Base-by-base conservation (phyloP, 2,113 vertebrate species). In the Chrysemys picta region DNA sequence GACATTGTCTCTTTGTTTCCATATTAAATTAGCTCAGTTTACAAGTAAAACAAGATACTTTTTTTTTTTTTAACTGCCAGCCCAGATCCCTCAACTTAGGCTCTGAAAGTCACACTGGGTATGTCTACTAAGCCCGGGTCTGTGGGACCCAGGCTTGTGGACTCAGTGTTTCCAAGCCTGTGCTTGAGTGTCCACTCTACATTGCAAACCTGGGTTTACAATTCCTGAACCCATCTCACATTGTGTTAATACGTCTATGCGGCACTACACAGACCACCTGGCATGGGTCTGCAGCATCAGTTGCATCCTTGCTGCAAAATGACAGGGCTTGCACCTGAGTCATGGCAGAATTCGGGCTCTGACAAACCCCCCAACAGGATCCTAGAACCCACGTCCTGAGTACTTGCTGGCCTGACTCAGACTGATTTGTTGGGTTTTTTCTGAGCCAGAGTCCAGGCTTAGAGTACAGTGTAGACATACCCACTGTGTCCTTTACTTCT, bases 71-170 rank as follows among this genome's bases (percentile, higher is more conserved):
- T 27, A 91, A 6, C 25, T 56, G 35, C 38, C 29, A 42, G 45
- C 31, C 25, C 21, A 29, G 6, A 11, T 1, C 0, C 4, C 1
- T 42, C 38, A 72, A 3, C 75, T n/a, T 21, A 13, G 10, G 8
- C 89, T 57, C 50, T 90, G 53, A 35, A 87, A 11, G 38, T 75
- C 62, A 65, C 31, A 35, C 31, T 65, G 62, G 62, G 14, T 65
- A 65, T 65, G 62, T 65, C 62, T 35, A 17, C 14, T 8, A 65
- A 62, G 62, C 16, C 62, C 14, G 8, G 62, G 6, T 62, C 12
- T 62, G 27, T 62, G 57, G 27, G 29, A 31, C 57, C 57, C 27
- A 62, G 27, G 13, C 29, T 62, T 62, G 53, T 54, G 53, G 53
- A 54, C 56, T 57, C 56, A 25, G 59, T 65, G 62, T 35, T 35